Evolutionary conservation across 2,113 vertebrate genomes (phyloP).

Genomic region (Platichthys stellatus): DNA sequence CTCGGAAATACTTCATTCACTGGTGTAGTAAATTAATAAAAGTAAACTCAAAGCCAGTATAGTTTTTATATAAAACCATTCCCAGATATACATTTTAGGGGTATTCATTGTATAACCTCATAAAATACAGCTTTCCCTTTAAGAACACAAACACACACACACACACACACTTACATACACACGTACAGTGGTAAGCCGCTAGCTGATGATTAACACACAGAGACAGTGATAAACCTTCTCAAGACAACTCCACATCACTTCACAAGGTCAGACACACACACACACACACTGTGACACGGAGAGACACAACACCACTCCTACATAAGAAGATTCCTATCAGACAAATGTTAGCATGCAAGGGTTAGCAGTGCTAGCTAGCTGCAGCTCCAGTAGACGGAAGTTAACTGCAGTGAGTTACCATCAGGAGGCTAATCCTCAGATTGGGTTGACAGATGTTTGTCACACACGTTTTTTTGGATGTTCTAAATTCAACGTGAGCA

Average conservation of each 20-base stretch:
- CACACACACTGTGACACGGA: too few relatives aligned
- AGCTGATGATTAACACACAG: conserved; percentile 50
- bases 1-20: too few relatives aligned
- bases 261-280: conserved; percentile 60
- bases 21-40: too few relatives aligned
- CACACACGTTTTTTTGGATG: too few relatives aligned
- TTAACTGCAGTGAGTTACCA: neutral
- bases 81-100: too few relatives aligned
- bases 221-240: neutral
- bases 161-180: neutral
- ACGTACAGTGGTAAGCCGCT: neutral
- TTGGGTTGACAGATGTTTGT: neutral
- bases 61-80: too few relatives aligned
- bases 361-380: conserved; percentile 25
- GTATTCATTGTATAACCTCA: neutral
- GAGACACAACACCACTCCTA: neutral
- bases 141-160: neutral
- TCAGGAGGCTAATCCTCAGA: neutral
- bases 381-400: conserved; percentile 14
- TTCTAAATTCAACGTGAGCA: neutral
- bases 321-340: neutral
- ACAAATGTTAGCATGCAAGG: neutral
- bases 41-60: too few relatives aligned
- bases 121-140: neutral
- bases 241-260: conserved; percentile 18